Evolutionary conservation across 2,113 vertebrate genomes (phyloP).

Genomic region (Tachysurus vachellii): DNA sequence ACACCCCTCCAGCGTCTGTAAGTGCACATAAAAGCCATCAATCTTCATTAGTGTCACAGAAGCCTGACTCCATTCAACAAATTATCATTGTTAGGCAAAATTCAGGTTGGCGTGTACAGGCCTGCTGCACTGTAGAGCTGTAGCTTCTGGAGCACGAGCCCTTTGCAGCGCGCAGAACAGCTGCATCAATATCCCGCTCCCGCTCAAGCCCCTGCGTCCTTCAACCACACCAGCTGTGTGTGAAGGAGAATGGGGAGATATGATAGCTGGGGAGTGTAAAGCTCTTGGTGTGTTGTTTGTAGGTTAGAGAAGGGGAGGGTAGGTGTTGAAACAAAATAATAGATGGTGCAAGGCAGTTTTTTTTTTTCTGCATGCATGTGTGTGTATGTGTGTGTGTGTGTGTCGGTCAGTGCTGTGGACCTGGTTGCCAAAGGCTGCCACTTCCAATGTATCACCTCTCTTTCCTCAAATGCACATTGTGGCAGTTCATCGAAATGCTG

Average conservation of each 20-base stretch:
- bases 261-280: conserved; percentile 23
- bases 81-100: conserved; percentile 53
- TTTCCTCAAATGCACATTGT: conserved; percentile 19
- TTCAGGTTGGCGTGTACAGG: conserved; percentile 21
- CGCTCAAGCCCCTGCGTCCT: conserved; percentile 37
- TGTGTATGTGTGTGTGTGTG: conserved; percentile 1
- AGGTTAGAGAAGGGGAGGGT: not conserved
- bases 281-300: not conserved
- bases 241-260: conserved; percentile 49
- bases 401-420: conserved; percentile 28
- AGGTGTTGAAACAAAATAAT: conserved; percentile 27
- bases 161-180: conserved; percentile 34
- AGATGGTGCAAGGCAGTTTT: not conserved
- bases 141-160: conserved; percentile 14
- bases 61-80: conserved; percentile 54
- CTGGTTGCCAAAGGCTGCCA: conserved; percentile 23
- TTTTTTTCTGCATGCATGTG: not conserved
- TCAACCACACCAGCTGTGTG: conserved; percentile 45
- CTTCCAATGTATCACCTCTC: conserved; percentile 7
- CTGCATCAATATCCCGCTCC: conserved; percentile 47
- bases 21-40: conserved; percentile 45
- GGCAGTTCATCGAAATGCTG: conserved; percentile 9
- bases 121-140: not conserved
- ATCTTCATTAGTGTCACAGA: conserved; percentile 55
- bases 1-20: conserved; percentile 24